These are phyloP conservation scores for Eleutherodactylus coqui DNA, from an alignment of 2,797 vertebrate species.

Conservation along the genomic window DNA sequence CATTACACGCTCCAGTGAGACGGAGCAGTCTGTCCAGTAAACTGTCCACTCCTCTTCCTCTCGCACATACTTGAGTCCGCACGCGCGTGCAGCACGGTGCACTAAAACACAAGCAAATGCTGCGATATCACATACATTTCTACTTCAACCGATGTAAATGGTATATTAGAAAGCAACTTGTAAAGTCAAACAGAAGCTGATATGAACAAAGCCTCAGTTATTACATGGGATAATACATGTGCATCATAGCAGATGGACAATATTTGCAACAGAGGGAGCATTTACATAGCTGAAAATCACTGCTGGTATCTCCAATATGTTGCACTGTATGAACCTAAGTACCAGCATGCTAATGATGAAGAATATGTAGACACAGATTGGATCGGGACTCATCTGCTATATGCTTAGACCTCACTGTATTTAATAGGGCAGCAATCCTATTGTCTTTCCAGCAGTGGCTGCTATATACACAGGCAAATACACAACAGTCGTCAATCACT, in stretches of 20 bases:
- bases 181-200: neutral
- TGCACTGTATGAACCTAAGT: neutral
- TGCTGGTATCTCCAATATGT: neutral
- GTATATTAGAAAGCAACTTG: neutral
- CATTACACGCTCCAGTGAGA: conserved; percentile 76
- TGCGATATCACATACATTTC: neutral
- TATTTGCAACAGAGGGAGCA: neutral
- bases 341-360: neutral
- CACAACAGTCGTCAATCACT: too few species aligned
- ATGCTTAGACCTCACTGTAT: too few species aligned
- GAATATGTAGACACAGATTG: neutral
- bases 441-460: too few species aligned
- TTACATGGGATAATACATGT: neutral
- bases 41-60: conserved; percentile 77
- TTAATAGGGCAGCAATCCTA: too few species aligned
- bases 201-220: neutral
- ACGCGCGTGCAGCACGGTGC: conserved; percentile 72
- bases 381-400: neutral
- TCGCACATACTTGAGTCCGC: conserved; percentile 76
- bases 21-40: conserved; percentile 76
- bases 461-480: too few species aligned
- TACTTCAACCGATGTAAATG: neutral
- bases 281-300: too few species aligned
- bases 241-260: neutral
- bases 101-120: conserved; percentile 71